A percentile compares a stretch with the other conserved stretches of the same genome.
These are phyloP conservation scores for Poecilia latipinna DNA, from an alignment of 2,113 vertebrate genomes.

Conservation along the genomic window DNA sequence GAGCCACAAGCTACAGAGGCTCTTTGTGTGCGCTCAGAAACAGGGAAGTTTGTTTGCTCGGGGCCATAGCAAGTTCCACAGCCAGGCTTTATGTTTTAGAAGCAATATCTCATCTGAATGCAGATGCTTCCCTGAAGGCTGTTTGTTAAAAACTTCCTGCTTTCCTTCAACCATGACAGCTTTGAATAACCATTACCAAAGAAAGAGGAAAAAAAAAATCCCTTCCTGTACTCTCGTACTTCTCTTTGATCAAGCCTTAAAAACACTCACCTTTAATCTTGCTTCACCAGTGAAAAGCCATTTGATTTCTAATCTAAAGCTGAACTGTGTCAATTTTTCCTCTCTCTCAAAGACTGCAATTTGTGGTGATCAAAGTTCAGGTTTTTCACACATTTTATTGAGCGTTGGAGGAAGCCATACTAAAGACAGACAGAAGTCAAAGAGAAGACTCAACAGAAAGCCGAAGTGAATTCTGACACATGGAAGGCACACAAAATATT, in stretches of 20 bases:
- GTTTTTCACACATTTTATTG: neutral
- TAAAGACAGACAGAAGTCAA: neutral
- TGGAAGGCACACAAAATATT: neutral
- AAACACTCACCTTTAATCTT: neutral
- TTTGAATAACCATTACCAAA: neutral
- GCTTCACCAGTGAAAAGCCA: neutral
- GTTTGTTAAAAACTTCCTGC: slow-evolving; percentile 15
- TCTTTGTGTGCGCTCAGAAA: slow-evolving; percentile 5
- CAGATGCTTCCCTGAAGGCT: neutral
- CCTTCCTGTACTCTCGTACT: slow-evolving; percentile 3
- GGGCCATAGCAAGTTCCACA: slow-evolving; percentile 5
- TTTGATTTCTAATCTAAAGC: neutral
- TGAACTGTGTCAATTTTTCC: slow-evolving; percentile 11
- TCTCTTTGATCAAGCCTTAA: neutral
- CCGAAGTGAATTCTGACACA: neutral
- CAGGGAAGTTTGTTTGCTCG: slow-evolving; percentile 16
- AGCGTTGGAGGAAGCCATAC: neutral
- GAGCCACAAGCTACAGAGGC: slow-evolving; percentile 4
- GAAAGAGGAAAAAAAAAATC: neutral
- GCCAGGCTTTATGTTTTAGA: neutral
- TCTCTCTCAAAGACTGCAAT: neutral
- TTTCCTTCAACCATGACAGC: neutral
- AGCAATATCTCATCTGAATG: neutral
- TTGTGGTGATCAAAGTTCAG: slow-evolving; percentile 28
- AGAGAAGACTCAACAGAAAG: neutral